phyloP scores from a whole-genome alignment of 2,888 invertebrate species.

The Cistogaster globosa region DNA sequence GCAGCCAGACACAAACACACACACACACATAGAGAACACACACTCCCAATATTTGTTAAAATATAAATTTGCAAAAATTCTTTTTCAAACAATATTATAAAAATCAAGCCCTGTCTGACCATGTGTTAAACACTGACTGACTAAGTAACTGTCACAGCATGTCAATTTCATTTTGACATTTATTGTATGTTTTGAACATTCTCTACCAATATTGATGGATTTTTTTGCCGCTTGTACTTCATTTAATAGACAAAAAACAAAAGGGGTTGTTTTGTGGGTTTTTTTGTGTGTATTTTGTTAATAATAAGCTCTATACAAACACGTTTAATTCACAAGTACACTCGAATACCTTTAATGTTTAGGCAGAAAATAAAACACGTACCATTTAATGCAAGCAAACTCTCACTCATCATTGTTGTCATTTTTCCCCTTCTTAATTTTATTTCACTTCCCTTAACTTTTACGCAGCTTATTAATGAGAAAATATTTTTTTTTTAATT shows the following conservation, averaged over 20 bases:
- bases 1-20: not conserved
- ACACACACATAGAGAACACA: conserved; percentile 9
- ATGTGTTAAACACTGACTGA: conserved; percentile 55
- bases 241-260: not conserved
- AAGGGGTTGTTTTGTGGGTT: conserved; percentile 19
- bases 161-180: conserved; percentile 69
- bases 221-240: not conserved
- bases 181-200: conserved; percentile 44
- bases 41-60: not conserved
- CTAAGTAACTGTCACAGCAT: conserved; percentile 68
- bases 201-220: not conserved
- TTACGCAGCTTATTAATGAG: not conserved
- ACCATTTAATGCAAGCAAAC: conserved; percentile 3
- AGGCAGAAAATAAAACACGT: conserved; percentile 30
- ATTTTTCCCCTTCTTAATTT: not conserved
- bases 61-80: not conserved
- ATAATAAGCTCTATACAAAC: conserved; percentile 57
- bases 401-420: conserved; percentile 1
- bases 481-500: too few species aligned
- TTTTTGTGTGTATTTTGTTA: conserved; percentile 1
- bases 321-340: conserved; percentile 22
- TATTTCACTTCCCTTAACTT: not conserved
- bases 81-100: conserved; percentile 7
- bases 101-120: conserved; percentile 42
- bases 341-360: not conserved